Percentiles rank a stretch among this genome's conserved stretches.
Evolutionary conservation across 1,140 invertebrate species (phyloP).

Genomic region (Pemphigus obesinymphae): DNA sequence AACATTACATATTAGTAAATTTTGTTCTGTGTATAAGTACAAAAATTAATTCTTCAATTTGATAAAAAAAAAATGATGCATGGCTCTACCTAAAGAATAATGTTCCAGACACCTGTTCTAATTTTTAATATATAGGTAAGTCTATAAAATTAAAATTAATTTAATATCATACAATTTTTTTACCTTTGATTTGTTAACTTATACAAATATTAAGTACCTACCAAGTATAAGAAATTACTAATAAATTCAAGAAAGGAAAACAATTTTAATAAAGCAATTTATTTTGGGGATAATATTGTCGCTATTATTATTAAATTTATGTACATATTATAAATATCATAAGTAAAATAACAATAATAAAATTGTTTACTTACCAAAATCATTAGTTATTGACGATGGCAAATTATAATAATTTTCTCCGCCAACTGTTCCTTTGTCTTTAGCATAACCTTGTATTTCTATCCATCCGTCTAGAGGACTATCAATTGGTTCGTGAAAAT

Average conservation of each 20-base stretch:
- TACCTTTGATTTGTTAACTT: not conserved
- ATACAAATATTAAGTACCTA: no score
- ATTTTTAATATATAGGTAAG: no score
- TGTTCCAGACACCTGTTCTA: no score
- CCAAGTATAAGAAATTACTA: not conserved
- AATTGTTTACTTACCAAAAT: not conserved
- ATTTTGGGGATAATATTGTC: no score
- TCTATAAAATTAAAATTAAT: not conserved
- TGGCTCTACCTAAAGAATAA: no score
- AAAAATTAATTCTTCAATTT: no score
- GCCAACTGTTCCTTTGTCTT: not conserved
- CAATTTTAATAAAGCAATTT: not conserved
- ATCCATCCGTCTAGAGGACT: conserved; percentile 8
- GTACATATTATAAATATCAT: not conserved
- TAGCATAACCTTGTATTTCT: not conserved
- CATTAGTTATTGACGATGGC: conserved; percentile 22
- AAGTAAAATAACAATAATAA: not conserved
- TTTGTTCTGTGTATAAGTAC: no score
- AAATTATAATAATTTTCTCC: not conserved
- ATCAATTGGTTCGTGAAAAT: conserved; percentile 15
- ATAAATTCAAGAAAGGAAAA: not conserved
- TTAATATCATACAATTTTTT: not conserved
- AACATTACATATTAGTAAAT: not conserved
- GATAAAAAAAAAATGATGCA: no score
- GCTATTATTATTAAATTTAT: not conserved